phyloP scores from a whole-genome alignment of 1,140 invertebrate genomes.

The Zaprionus davidi region DNA sequence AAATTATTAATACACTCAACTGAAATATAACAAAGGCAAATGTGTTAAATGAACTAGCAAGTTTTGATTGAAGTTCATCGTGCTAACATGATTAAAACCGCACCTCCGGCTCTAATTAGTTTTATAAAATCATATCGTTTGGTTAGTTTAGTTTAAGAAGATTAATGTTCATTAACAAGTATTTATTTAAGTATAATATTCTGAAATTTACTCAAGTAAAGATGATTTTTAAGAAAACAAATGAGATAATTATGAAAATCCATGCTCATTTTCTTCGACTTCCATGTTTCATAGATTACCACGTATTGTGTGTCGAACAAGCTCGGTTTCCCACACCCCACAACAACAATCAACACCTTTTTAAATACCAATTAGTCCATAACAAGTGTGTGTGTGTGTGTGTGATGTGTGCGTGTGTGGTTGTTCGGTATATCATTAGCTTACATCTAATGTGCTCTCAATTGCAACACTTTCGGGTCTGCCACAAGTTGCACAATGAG shows the following conservation, averaged over 20 bases:
- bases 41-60: conserved; percentile 5
- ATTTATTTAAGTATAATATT: neutral
- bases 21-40: neutral
- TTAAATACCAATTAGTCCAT: conserved; percentile 68
- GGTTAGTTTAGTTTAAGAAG: neutral
- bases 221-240: neutral
- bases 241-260: neutral
- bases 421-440: conserved; percentile 69
- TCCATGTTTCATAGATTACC: neutral
- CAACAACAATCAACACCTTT: conserved; percentile 44
- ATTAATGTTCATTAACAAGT: neutral
- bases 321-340: conserved; percentile 42
- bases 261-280: neutral
- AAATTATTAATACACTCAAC: conserved; percentile 8
- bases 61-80: neutral
- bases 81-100: no score
- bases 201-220: neutral
- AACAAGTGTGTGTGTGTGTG: conserved; percentile 26
- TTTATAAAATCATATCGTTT: neutral
- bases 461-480: conserved; percentile 67
- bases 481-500: conserved; percentile 69
- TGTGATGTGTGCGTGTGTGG: conserved; percentile 28
- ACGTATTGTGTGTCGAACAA: neutral
- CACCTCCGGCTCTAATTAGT: neutral
- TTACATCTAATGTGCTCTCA: conserved; percentile 70